Conservation (phyloP, 1,140 invertebrate genomes). For the Myzus persicae region DNA sequence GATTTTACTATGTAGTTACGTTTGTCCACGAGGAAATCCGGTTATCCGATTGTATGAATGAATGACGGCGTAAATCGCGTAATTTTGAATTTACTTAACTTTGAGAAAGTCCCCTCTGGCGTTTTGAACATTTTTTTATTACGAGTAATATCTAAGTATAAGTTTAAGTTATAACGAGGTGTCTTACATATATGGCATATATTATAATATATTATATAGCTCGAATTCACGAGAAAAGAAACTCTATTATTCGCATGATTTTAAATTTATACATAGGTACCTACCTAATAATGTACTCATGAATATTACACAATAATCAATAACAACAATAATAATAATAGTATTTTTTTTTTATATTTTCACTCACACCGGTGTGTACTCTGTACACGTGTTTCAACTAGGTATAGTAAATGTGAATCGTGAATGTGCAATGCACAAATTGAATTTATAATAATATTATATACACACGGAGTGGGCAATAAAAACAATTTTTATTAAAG, state of each 20-base stretch:
- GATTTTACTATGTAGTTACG: neutral
- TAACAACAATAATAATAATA: neutral
- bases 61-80: neutral
- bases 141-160: neutral
- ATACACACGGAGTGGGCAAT: neutral
- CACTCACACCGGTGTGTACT: neutral
- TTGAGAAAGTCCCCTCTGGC: neutral
- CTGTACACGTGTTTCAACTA: neutral
- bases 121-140: neutral
- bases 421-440: neutral
- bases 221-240: neutral
- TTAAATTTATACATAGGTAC: neutral
- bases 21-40: conserved; percentile 25
- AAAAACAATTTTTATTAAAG: neutral
- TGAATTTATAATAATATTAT: neutral
- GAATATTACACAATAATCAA: conserved; percentile 10
- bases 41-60: neutral
- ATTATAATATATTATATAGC: neutral
- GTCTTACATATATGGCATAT: neutral
- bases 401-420: neutral
- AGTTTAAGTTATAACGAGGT: neutral
- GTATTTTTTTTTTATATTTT: neutral
- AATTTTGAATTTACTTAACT: conserved; percentile 22
- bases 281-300: neutral
- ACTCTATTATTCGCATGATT: neutral